These are phyloP conservation scores for Aporophyla lueneburgensis DNA, from an alignment of 2,888 invertebrate genomes.

Conservation along the genomic window DNA sequence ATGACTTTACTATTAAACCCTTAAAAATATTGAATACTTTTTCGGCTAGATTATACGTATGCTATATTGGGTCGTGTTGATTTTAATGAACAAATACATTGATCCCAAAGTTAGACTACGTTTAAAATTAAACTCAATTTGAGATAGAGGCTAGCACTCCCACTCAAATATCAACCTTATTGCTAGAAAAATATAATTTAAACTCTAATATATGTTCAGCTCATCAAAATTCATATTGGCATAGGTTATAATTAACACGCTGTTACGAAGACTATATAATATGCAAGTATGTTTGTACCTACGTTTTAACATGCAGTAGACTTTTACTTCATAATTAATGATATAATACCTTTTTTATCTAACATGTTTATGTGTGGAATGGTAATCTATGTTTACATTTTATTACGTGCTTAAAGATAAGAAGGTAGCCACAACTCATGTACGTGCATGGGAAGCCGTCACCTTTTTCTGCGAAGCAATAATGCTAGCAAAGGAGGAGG, in stretches of 20 bases:
- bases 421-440: neutral
- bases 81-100: neutral
- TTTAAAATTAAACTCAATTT: neutral
- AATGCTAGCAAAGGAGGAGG: no score
- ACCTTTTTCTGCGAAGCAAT: no score
- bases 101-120: neutral
- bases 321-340: constrained; percentile 43
- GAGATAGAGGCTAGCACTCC: neutral
- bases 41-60: neutral
- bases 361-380: constrained; percentile 1
- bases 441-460: no score
- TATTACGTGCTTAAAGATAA: neutral
- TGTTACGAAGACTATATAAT: neutral
- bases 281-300: neutral
- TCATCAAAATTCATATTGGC: constrained; percentile 20
- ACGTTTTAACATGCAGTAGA: neutral
- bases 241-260: constrained; percentile 11
- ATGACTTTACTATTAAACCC: no score
- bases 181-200: rapidly evolving
- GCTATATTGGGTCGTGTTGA: neutral
- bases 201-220: neutral
- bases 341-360: neutral
- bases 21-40: neutral
- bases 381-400: neutral
- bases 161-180: constrained; percentile 7